Evolutionary conservation across 2,113 vertebrate genomes (phyloP), one percentile per base, ranked within the genome.

Genomic region (Ornithorhynchus anatinus): DNA sequence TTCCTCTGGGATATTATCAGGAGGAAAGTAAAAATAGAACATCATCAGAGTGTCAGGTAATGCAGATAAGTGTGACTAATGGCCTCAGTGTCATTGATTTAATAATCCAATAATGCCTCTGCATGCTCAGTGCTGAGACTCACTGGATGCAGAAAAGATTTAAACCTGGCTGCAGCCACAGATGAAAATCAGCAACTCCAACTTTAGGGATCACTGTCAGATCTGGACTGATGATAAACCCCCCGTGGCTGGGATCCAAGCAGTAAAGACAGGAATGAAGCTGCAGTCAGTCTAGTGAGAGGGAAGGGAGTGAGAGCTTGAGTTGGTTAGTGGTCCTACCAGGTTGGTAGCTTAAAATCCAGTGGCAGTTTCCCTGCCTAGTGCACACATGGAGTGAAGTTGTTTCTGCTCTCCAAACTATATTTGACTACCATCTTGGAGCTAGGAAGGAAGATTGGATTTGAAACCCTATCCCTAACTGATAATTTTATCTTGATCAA

Each of bases 11-110:
- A 88, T 71, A 88, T 88, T 88, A 88, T 79, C 50, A 75, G 72
- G 75, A 85, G 81, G 68, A 39, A 89, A 86, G 83, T 85, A 91
- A 91, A 93, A 94, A 91, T 75, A 93, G 87, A 90, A 88, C 39
- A 73, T 87, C 81, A 89, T 90, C 88, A 89, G 63, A 68, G 70
- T 91, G 86, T 87, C 89, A 91, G 87, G 82, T 91, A 87, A 82
- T 90, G 82, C 27, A 63, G 80, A 85, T 84, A 77, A 89, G 80
- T 86, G 86, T 91, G 89, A 91, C 88, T 91, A 91, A 93, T 84
- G 92, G 84, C 86, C 85, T 56, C 58, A 82, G 83, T 87, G 87
- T 92, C 89, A 91, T 90, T 90, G 73, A 89, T 75, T 70, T 89
- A 87, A 91, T 89, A 90, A 92, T 90, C 85, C 84, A 90, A 84